Evolutionary conservation across 2,888 invertebrate genomes (phyloP), one percentile per base, ranked within the genome.

Genomic region (Tanytarsus gracilentus): DNA sequence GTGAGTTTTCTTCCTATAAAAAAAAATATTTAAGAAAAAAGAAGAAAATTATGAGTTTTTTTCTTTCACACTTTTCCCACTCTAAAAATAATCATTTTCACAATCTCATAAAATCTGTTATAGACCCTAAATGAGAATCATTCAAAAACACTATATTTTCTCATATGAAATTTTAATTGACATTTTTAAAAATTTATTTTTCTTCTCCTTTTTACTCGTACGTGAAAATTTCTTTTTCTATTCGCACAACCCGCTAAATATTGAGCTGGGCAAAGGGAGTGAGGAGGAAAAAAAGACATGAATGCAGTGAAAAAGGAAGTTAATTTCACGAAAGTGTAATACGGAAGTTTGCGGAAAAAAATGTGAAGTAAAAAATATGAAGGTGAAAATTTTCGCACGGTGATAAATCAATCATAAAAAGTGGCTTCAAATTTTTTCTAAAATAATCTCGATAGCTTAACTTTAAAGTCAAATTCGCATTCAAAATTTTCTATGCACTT

Each of bases 81-180:
- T 58, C 58, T 58, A 58, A 58, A 58, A 58, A 58, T 58, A 58
- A 58, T 58, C 58, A 48, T 58, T 58, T 58, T 55, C 39, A 25
- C 29, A 30, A 30, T 27, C 39, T 14, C 30, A 48, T 58, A 9
- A 23, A 23, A 23, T 44, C 11, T 44, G 44, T 23, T 44, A 21
- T 30, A 21, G 58, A 58, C 48, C 29, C n/a, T n/a, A 48, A 29
- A 18, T 36, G 14, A 11, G 14, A 36, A n/a, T 36, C 36, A 36
- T 36, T 11, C 18, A 44, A 11, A 44, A 44, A 18, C 23, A 40
- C 29, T 40, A 36, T 39, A 44, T 39, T 55, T 23, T 21, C 11
- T 5, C 29, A 58, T 48, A 58, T 27, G 39, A 36, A 36, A 39
- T 44, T 11, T 49, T 49, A 49, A 26, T 26, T 49, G 9, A 30